phyloP scores from a whole-genome alignment of 2,113 vertebrate species.

The Psettodes erumei region DNA sequence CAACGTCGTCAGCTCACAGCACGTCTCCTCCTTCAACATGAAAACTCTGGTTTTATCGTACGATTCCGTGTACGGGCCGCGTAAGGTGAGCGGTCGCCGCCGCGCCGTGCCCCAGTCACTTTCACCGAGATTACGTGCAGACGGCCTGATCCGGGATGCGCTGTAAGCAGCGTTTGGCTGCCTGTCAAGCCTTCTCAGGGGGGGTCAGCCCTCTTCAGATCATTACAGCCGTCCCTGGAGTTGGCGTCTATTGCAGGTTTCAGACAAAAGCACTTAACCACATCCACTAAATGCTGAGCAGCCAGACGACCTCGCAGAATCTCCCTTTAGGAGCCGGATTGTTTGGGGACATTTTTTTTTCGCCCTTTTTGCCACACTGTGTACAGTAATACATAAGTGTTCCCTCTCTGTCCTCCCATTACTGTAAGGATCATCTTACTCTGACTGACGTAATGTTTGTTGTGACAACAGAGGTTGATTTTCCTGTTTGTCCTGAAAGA shows the following conservation, averaged over 20 bases:
- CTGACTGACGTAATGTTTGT: slow-evolving; percentile 23
- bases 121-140: slow-evolving; percentile 51
- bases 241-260: slow-evolving; percentile 40
- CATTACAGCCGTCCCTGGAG: slow-evolving; percentile 48
- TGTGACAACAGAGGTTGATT: slow-evolving; percentile 4
- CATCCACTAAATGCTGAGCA: slow-evolving; percentile 25
- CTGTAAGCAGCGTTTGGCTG: slow-evolving; percentile 48
- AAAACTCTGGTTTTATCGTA: slow-evolving; percentile 1
- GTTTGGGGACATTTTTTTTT: not conserved
- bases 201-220: slow-evolving; percentile 56
- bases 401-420: too few species aligned
- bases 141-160: slow-evolving; percentile 51
- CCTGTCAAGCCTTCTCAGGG: slow-evolving; percentile 43
- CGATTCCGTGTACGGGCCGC: too few species aligned
- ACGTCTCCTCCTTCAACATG: not conserved
- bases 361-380: not conserved
- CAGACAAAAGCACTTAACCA: slow-evolving; percentile 43
- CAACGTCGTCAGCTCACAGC: not conserved
- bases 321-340: not conserved
- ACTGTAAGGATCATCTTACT: too few species aligned
- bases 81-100: not conserved
- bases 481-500: slow-evolving; percentile 28
- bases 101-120: slow-evolving; percentile 16
- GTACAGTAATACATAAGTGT: too few species aligned
- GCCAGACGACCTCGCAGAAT: slow-evolving; percentile 40